phyloP scores from a whole-genome alignment of 2,797 vertebrate genomes.

The Setipinna tenuifilis region DNA sequence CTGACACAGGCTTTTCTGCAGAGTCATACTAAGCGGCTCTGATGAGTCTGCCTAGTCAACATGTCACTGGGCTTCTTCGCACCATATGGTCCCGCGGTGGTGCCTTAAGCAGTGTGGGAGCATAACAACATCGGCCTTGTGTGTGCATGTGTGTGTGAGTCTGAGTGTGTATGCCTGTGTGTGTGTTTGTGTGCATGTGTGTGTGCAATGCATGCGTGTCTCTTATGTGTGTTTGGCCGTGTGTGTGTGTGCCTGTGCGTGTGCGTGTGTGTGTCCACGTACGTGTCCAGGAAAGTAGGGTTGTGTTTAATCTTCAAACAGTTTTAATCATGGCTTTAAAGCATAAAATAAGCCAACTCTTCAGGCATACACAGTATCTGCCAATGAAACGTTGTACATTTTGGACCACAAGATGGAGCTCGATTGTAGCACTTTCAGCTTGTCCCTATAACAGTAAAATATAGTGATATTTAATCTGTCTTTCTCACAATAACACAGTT shows the following conservation, averaged over 20 bases:
- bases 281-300: no score
- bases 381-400: not conserved
- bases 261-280: no score
- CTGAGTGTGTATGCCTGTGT: not conserved
- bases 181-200: not conserved
- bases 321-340: no score
- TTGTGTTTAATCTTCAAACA: no score
- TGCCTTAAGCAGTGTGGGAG: not conserved
- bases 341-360: not conserved
- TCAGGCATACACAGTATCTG: not conserved
- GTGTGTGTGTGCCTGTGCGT: not conserved
- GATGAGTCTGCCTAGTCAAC: conserved; percentile 30
- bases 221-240: not conserved
- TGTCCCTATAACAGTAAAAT: not conserved
- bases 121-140: not conserved
- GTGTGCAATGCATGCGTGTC: no score
- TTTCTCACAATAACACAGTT: no score
- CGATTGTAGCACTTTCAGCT: not conserved
- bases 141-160: conserved; percentile 1
- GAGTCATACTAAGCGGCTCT: not conserved
- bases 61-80: conserved; percentile 30
- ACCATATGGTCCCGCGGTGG: conserved; percentile 22
- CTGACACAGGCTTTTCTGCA: not conserved
- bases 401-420: not conserved
- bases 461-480: no score